Base-by-base conservation (phyloP, 2,888 invertebrate genomes). In the Prosopocoilus inquinatus region DNA sequence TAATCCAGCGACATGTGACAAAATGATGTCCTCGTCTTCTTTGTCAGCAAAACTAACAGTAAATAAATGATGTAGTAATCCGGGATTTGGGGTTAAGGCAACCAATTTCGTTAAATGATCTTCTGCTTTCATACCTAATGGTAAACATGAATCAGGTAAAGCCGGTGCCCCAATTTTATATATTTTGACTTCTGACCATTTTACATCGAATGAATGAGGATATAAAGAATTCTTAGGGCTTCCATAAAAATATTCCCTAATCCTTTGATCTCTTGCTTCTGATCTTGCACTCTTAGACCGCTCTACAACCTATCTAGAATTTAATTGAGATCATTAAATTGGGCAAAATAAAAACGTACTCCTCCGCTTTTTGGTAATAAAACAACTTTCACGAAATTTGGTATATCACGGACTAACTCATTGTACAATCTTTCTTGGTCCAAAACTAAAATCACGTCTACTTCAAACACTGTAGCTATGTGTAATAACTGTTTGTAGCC, bases 191-290 rank as follows among this genome's bases (percentile, higher is more conserved):
- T 96, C 96, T 1, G 84, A 80, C 83, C 91, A 95, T 74, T 94
- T 93, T 1, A 96, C 89, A 75, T 96, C 96, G 75, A 96, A 95
- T 0, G 94, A 94, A 74, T 96, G 95, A 0, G 96, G 96, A 79
- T 94, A 95, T 58, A 94, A 83, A 9, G 77, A 72, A 59, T 75
- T 76, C 62, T 74, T 77, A 1, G 91, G 84, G 5, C 90, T 85
- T 1, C 98, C 98, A 79, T 99, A 99, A 80, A 98, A 99, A 78
- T 98, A 99, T 78, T 96, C 93, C 36, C 93, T 81, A 4, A 96
- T 89, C 47, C 91, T 82, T 48, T 84, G 81, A 77, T 96, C 95
- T 36, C 96, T 80, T 0, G 83, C 75, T 71, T 95, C 94, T 0
- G 81, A 81, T 41, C 96, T 81, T 53, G 85, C 82, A 13, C 84